These are phyloP conservation scores for Iguana delicatissima DNA, from an alignment of 2,797 vertebrate species.

Conservation along the genomic window DNA sequence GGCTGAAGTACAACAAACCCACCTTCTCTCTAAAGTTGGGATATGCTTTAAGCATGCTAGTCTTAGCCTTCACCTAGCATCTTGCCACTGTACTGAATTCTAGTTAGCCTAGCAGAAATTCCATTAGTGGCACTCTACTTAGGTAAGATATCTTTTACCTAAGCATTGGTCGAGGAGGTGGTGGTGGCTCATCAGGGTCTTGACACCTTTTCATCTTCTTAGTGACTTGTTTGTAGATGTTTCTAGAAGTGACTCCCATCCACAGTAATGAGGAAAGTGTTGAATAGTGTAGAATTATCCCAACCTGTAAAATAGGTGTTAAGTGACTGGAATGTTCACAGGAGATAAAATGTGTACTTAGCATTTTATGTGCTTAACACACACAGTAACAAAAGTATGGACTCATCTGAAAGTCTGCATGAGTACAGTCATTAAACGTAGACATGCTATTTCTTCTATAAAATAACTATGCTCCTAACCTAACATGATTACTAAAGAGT, in stretches of 20 bases:
- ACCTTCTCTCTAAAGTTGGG: background rate
- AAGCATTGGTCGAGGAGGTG: conserved; percentile 95
- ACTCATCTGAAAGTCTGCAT: no score
- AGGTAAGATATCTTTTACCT: conserved; percentile 81
- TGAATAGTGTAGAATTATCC: conserved; percentile 96
- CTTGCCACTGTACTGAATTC: background rate
- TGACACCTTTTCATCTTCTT: conserved; percentile 94
- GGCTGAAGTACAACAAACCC: background rate
- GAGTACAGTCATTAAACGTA: no score
- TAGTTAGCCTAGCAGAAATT: background rate
- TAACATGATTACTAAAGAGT: background rate
- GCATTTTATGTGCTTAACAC: background rate
- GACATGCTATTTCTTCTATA: background rate
- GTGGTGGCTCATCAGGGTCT: conserved; percentile 93
- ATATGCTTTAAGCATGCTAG: background rate
- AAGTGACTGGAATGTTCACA: background rate
- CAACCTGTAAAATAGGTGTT: conserved; percentile 83
- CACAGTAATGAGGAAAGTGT: conserved; percentile 94
- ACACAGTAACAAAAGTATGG: no score
- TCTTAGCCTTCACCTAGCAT: background rate
- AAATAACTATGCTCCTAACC: background rate
- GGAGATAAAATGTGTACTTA: background rate
- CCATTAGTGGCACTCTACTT: background rate
- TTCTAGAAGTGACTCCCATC: conserved; percentile 96
- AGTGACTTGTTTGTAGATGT: conserved; percentile 98